Conservation (phyloP, 1,140 invertebrate genomes). For the Ephestia elutella region DNA sequence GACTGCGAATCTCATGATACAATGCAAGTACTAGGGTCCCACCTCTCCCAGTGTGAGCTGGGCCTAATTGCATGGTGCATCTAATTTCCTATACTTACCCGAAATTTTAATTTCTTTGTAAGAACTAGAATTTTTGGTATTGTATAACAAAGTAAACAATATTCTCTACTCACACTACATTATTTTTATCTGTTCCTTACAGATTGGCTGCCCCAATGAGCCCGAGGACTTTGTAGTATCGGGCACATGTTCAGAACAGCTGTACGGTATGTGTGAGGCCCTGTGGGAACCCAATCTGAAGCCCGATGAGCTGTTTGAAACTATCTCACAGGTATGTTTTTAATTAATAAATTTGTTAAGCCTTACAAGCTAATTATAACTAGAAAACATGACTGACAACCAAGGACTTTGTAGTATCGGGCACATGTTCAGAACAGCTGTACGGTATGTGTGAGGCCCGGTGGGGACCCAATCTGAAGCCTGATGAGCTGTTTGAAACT, state of each 20-base stretch:
- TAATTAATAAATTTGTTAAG: too few species aligned
- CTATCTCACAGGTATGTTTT: constrained; percentile 82
- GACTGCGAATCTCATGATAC: too few species aligned
- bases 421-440: constrained; percentile 94
- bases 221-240: constrained; percentile 97
- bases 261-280: constrained; percentile 99
- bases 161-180: too few species aligned
- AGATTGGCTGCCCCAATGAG: constrained; percentile 88
- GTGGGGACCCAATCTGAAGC: constrained; percentile 91
- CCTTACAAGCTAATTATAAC: too few species aligned
- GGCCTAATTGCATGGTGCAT: too few species aligned
- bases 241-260: constrained; percentile 93
- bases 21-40: too few species aligned
- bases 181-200: constrained; percentile 23
- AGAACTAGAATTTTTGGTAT: too few species aligned
- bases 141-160: too few species aligned
- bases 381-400: too few species aligned
- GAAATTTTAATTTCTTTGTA: too few species aligned
- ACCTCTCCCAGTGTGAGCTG: too few species aligned
- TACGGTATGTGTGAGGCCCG: constrained; percentile 99
- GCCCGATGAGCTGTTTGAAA: constrained; percentile 97
- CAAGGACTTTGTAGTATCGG: constrained; percentile 96
- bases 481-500: constrained; percentile 97
- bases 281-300: constrained; percentile 92
- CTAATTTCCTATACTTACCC: too few species aligned